Evolutionary conservation across 2,888 invertebrate genomes (phyloP), one percentile per base, ranked within the genome.

Genomic region (Hydropsyche betteni): DNA sequence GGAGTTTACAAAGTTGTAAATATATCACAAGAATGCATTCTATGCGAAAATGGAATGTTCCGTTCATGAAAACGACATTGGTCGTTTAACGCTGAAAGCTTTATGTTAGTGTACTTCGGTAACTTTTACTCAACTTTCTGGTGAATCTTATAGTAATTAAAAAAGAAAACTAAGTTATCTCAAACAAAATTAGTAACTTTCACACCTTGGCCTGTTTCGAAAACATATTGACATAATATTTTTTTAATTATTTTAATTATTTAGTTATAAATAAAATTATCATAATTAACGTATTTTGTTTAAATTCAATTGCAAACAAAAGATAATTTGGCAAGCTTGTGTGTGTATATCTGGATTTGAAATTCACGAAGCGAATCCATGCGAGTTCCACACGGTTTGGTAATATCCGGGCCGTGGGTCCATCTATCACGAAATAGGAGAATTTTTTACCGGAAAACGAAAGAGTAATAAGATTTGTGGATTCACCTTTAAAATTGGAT

Each of bases 61-160:
- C 36, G 34, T 64, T 36, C 36, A 36, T 36, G 64, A 64, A 24
- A 58, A 58, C 58, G 24, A 58, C 64, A 36, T 36, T 36, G 64
- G 12, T 36, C 36, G 14, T 64, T 64, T 34, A 7, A 64, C 36
- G 24, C 64, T 36, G 34, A 69, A 77, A 77, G 77, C 74, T 77
- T 73, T 69, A 68, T 44, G 68, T 33, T 44, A 44, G 44, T 44
- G 44, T 44, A 44, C 44, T 44, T 44, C 0, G 58, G 58, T 58
- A 58, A 72, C 51, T n/a, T 38, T 58, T 75, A 75, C 77, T 75
- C 73, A 75, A 77, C 75, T 75, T 73, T 75, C 75, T 75, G 68
- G 50, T 44, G 50, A 77, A 77, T 77, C 52, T 68, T 75, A 53
- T 70, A 69, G 71, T 76, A 24, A 44, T 44, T 44, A 44, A 44